Base-by-base conservation (phyloP, 2,797 vertebrate species). In the Falco biarmicus region DNA sequence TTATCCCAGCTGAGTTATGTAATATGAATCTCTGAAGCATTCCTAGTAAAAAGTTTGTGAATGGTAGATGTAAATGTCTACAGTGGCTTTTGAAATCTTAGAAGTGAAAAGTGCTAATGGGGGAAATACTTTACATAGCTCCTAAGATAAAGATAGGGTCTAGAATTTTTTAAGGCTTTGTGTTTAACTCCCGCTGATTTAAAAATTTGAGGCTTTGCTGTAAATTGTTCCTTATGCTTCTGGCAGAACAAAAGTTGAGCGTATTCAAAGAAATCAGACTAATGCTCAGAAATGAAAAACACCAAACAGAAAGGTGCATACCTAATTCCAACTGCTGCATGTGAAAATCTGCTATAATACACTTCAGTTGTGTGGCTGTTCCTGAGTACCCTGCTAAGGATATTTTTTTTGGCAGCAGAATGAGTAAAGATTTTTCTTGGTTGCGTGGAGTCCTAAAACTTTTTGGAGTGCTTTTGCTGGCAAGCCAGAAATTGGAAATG, bases 61-160 rank as follows among this genome's bases (percentile, higher is more conserved):
- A 80, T 83, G 56, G 88, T 64, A 79, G 45, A 82, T 66, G 29
- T 73, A 69, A 93, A 93, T 37, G 56, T 87, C 88, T 70, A 45
- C 45, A 70, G 63, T 68, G 64, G 64, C 81, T 95, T 94, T 92
- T 89, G 84, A 92, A 92, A 92, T 57, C 69, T 87, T 90, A 84
- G 89, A 92, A 0, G 5, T 87, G 50, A 66, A 48, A 93, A 94
- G 77, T 61, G 60, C 63, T 90, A 95, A 89, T 60, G 86, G 88
- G 34, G 89, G 92, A 93, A 95, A 80, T 96, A 84, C 66, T 93
- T 94, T 87, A 57, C 28, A 39, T 87, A 25, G 17, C 71, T 94
- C 64, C 34, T 29, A 56, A 80, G 90, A 69, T 61, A 84, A 84
- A 80, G 89, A 28, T 21, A 15, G 68, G 29, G 37, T 59, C 77